Conservation (phyloP, 2,113 vertebrate species). For the Grammomys surdaster region DNA sequence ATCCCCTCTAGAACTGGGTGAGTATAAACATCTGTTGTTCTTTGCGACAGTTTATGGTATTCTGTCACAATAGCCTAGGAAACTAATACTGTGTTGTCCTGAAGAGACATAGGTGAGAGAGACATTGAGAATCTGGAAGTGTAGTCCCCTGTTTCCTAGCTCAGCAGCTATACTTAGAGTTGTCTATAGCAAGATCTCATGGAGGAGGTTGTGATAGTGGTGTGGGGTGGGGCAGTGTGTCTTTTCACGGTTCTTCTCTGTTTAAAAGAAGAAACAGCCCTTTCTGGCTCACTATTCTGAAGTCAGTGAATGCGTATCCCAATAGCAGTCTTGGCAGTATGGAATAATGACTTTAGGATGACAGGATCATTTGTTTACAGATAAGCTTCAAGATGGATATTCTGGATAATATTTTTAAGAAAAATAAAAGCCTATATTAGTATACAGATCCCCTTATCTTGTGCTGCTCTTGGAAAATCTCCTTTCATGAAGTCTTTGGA, state of each 20-base stretch:
- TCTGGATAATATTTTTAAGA: not conserved
- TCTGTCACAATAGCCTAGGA: not conserved
- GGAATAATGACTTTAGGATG: not conserved
- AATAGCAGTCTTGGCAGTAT: not conserved
- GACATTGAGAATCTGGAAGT: not conserved
- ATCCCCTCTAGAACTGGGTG: not conserved
- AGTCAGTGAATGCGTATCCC: not conserved
- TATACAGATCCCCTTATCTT: not conserved
- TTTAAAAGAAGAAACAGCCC: not conserved
- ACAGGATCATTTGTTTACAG: not conserved
- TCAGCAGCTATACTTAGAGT: not conserved
- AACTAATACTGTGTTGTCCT: not conserved
- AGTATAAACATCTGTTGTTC: not conserved
- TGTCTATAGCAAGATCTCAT: not conserved
- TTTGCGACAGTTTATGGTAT: not conserved
- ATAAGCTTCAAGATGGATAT: not conserved
- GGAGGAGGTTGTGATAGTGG: accelerated
- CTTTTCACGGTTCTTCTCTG: not conserved
- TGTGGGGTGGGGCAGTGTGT: too few species aligned
- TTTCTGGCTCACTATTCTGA: not conserved
- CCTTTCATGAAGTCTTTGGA: not conserved
- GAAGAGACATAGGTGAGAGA: not conserved
- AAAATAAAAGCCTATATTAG: not conserved
- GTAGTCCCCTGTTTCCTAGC: not conserved
- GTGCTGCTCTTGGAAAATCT: not conserved